Conservation (phyloP, 2,888 invertebrate genomes). For the Steinernema scapterisci region DNA sequence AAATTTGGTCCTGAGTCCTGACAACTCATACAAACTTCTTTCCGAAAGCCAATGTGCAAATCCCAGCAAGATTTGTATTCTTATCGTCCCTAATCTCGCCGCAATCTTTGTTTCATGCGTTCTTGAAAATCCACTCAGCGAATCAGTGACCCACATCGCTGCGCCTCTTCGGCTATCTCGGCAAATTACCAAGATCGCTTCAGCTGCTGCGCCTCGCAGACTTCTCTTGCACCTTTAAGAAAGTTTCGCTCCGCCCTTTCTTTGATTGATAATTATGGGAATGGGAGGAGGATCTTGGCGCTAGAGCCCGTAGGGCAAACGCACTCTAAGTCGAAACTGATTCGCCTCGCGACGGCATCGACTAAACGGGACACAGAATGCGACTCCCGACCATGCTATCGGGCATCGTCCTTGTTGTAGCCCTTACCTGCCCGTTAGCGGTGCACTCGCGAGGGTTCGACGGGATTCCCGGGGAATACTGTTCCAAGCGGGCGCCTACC, state of each 20-base stretch:
- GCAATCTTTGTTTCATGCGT: conserved; percentile 22
- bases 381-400: background rate
- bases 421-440: background rate
- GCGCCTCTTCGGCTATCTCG: conserved; percentile 20
- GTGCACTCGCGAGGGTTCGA: conserved; percentile 41
- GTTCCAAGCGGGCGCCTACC: conserved; percentile 52
- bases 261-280: conserved; percentile 30
- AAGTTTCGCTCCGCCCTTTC: background rate
- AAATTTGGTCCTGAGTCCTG: too few species aligned
- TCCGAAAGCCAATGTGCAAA: background rate
- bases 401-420: background rate
- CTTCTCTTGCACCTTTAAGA: background rate
- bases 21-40: too few species aligned
- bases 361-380: background rate
- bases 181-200: conserved; percentile 30
- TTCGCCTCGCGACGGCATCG: background rate
- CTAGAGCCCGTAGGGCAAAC: background rate
- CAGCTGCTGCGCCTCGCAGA: background rate
- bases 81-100: conserved; percentile 3
- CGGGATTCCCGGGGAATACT: conserved; percentile 61
- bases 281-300: conserved; percentile 5
- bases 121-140: conserved; percentile 10
- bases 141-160: conserved; percentile 24
- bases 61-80: background rate
- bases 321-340: background rate